These are phyloP conservation scores for Carcina quercana DNA, from an alignment of 2,888 invertebrate species.

Conservation along the genomic window DNA sequence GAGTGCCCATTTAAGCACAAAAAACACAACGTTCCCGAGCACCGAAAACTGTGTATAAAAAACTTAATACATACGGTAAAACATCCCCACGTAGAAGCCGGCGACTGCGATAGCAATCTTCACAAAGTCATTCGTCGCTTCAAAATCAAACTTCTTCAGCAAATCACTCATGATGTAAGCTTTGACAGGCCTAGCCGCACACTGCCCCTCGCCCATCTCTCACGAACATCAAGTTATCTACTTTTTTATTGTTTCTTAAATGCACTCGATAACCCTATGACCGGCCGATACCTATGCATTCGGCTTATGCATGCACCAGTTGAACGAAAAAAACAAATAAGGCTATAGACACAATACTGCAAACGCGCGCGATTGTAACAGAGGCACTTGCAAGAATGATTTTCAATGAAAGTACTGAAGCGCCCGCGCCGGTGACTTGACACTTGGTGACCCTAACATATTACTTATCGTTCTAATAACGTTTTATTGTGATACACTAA, in stretches of 20 bases:
- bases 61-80: slow-evolving; percentile 48
- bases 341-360: slow-evolving; percentile 16
- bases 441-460: slow-evolving; percentile 26
- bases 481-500: slow-evolving; percentile 14
- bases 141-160: slow-evolving; percentile 54
- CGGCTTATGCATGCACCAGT: slow-evolving; percentile 30
- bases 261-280: slow-evolving; percentile 59
- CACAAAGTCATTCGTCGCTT: slow-evolving; percentile 51
- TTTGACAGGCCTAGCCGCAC: slow-evolving; percentile 49
- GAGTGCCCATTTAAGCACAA: not conserved
- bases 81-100: slow-evolving; percentile 57
- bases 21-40: not conserved
- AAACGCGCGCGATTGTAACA: slow-evolving; percentile 33
- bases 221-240: slow-evolving; percentile 25
- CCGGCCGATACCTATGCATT: slow-evolving; percentile 40
- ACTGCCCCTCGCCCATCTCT: slow-evolving; percentile 59
- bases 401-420: slow-evolving; percentile 8
- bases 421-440: slow-evolving; percentile 1
- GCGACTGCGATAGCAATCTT: slow-evolving; percentile 46
- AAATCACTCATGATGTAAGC: slow-evolving; percentile 68
- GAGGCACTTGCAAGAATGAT: slow-evolving; percentile 27
- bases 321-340: slow-evolving; percentile 22
- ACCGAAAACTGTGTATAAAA: slow-evolving; percentile 8
- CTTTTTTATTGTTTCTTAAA: slow-evolving; percentile 26
- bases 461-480: slow-evolving; percentile 21